Conservation (phyloP, 1,140 invertebrate species). For the Asobara japonica region DNA sequence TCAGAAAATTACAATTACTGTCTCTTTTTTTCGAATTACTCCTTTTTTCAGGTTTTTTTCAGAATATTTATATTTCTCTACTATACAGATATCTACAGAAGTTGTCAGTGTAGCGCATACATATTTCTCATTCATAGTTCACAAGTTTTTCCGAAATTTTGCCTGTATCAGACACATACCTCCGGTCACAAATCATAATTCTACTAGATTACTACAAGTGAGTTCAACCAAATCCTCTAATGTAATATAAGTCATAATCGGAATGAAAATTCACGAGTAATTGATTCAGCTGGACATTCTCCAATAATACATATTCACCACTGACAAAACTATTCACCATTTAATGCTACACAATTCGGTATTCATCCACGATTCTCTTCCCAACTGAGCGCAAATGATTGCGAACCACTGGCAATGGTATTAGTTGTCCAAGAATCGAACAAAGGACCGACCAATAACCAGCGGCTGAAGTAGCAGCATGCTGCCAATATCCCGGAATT, state of each 20-base stretch:
- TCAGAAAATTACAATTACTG: constrained; percentile 56
- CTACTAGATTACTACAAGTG: background rate
- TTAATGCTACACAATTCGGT: constrained; percentile 24
- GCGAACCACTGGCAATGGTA: constrained; percentile 50
- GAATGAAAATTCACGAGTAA: background rate
- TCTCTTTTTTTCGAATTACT: constrained; percentile 29
- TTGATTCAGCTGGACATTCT: background rate
- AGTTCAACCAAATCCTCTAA: background rate
- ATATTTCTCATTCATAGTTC: constrained; percentile 21
- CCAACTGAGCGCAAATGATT: constrained; percentile 52
- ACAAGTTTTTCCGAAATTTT: background rate
- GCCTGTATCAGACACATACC: constrained; percentile 25
- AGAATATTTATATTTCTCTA: constrained; percentile 42
- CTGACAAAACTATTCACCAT: background rate
- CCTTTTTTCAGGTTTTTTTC: constrained; percentile 56
- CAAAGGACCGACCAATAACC: constrained; percentile 61
- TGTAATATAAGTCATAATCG: background rate
- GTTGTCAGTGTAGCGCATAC: constrained; percentile 54
- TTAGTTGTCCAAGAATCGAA: constrained; percentile 64
- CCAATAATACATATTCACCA: background rate
- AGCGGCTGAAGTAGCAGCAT: constrained; percentile 50
- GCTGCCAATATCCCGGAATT: constrained; percentile 61
- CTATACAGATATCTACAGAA: constrained; percentile 66
- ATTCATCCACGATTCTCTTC: constrained; percentile 57
- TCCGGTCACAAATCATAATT: constrained; percentile 27